Base-by-base conservation (phyloP, 1,140 invertebrate species). In the Orchesella cincta region DNA sequence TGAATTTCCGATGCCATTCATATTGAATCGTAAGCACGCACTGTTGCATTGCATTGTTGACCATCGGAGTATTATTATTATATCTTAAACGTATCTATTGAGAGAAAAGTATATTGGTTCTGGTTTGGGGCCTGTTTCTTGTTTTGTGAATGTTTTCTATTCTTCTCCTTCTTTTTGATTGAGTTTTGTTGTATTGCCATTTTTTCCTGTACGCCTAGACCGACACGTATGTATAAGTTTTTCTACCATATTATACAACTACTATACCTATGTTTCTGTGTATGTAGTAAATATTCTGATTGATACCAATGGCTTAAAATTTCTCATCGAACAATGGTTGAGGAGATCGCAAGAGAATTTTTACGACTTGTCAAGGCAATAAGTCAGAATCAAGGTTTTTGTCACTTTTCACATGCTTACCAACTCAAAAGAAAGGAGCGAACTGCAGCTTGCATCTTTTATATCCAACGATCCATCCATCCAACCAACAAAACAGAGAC, bases 51-150 rank as follows among this genome's bases (percentile, higher is more conserved):
- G 20, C 8, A 51, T 62, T 12, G 54, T 62, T 62, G 18, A 28
- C 5, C 18, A 62, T 62, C 3, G 39, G 5, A 62, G 5, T n/a
- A 62, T 62, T n/a, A n/a, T n/a, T 28, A 62, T 62, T 5, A 28
- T 28, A 5, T 62, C 54, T 20, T 14, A 12, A n/a, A 62, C 8
- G 5, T 28, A 3, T n/a, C 54, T 62, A 28, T 20, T n/a, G 26
- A 62, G 18, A 57, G 23, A 57, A 57, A 57, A 57, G 23, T 57
- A 57, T 26, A 79, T 79, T 79, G 78, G 78, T 79, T 79, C 72
- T 76, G 64, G 74, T 79, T 73, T 76, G 72, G 78, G 78, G 78
- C 78, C 70, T 14, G 36, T 39, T 57, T n/a, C 52, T 57, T 57
- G 52, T 57, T 57, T 57, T 23, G 52, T 57, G 23, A 14, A 57